Conservation (phyloP, 2,113 vertebrate genomes). For the Todiramphus chloris region DNA sequence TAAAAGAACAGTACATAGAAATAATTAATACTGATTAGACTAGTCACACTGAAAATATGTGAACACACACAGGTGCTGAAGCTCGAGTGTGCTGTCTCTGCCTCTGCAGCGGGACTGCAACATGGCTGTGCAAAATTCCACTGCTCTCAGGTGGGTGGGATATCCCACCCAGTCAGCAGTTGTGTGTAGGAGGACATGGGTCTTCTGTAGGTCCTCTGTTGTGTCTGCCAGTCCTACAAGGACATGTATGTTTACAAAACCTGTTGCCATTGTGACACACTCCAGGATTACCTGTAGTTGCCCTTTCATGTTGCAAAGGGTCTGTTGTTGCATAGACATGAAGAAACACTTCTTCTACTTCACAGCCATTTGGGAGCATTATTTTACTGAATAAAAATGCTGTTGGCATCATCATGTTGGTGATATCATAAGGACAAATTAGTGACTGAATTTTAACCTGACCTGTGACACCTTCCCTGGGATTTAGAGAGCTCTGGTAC, state of each 20-base stretch:
- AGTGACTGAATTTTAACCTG: not conserved
- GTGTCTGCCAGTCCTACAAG: not conserved
- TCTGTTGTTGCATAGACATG: not conserved
- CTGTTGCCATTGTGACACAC: not conserved
- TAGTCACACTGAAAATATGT: accelerated
- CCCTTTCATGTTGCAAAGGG: not conserved
- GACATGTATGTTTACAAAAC: not conserved
- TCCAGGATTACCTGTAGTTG: not conserved
- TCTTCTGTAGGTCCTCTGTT: not conserved
- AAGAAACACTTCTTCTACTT: not conserved
- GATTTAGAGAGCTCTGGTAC: not conserved
- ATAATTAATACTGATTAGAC: not conserved
- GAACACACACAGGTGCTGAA: not conserved
- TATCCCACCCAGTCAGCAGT: not conserved
- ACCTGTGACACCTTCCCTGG: not conserved
- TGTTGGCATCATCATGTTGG: not conserved
- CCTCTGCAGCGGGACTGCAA: too few relatives aligned
- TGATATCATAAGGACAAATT: not conserved
- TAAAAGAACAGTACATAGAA: not conserved
- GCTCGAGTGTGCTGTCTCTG: not conserved
- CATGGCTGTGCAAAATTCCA: not conserved
- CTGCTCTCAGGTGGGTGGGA: not conserved
- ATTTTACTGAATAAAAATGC: not conserved
- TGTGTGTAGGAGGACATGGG: too few relatives aligned
- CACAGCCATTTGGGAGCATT: accelerated